Percentiles rank a stretch among this genome's conserved stretches.
Conservation (phyloP, 2,797 vertebrate genomes). For the Ambastaia sidthimunki region DNA sequence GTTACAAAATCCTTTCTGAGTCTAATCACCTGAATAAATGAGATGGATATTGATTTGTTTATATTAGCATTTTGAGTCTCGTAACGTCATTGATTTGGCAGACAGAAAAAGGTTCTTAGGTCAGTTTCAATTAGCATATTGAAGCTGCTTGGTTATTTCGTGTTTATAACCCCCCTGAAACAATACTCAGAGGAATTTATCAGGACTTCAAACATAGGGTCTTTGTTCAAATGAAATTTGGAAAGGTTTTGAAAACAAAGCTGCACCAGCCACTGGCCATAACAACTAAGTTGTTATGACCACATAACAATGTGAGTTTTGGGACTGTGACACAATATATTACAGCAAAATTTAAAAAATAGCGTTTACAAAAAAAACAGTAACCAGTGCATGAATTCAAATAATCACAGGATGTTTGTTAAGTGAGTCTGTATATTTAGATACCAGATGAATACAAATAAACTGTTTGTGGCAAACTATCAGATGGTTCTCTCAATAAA, state of each 20-base stretch:
- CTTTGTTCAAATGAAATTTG: conserved; percentile 22
- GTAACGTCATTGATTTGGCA: conserved; percentile 61
- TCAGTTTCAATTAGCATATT: conserved; percentile 64
- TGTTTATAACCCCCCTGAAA: conserved; percentile 41
- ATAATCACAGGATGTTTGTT: background rate
- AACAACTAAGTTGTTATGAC: no score
- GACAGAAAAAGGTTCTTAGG: conserved; percentile 51
- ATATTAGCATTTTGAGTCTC: conserved; percentile 64
- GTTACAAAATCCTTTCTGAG: conserved; percentile 60
- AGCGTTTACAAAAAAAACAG: background rate
- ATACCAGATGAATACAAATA: background rate
- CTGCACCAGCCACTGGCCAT: background rate
- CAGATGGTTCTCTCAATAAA: conserved; percentile 52
- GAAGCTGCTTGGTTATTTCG: conserved; percentile 53
- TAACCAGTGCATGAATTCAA: background rate
- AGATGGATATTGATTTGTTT: conserved; percentile 70
- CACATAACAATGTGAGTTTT: conserved; percentile 16
- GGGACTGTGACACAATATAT: conserved; percentile 1
- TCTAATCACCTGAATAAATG: conserved; percentile 66
- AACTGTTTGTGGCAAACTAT: conserved; percentile 22
- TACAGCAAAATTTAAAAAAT: background rate
- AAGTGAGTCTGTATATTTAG: background rate
- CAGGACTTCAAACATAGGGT: conserved; percentile 21
- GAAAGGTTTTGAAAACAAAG: conserved; percentile 7
- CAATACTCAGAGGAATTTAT: conserved; percentile 52